Evolutionary conservation across 23 tunicate species (phyloP).

Genomic region (Ciona savignyi): DNA sequence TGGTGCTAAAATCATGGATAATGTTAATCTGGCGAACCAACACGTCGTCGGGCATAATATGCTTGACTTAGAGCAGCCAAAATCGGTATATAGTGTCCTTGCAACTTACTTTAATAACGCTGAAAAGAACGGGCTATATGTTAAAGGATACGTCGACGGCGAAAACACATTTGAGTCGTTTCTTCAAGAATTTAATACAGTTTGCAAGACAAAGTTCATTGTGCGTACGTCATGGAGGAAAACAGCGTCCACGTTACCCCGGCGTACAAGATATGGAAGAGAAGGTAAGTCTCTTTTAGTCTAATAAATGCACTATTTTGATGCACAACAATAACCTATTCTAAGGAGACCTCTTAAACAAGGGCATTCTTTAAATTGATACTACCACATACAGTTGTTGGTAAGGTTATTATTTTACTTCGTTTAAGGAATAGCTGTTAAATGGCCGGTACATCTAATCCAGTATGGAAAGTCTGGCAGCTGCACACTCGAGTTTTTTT

Average conservation of each 20-base stretch:
- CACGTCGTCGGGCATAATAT: background rate
- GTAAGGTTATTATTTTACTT: too few species aligned
- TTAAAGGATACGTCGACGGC: slow-evolving; percentile 50
- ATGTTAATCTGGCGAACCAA: background rate
- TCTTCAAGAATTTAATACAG: slow-evolving; percentile 32
- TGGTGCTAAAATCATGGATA: background rate
- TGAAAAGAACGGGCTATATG: slow-evolving; percentile 38
- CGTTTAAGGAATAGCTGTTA: too few species aligned
- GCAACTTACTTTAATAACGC: slow-evolving; percentile 54
- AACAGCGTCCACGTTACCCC: slow-evolving; percentile 30
- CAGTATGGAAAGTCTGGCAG: too few species aligned
- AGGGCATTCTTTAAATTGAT: too few species aligned
- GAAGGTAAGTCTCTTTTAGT: slow-evolving; percentile 61
- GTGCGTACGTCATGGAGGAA: slow-evolving; percentile 60
- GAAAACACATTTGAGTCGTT: slow-evolving; percentile 45
- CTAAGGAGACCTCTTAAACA: too few species aligned
- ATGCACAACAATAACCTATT: too few species aligned
- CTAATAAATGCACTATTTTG: too few species aligned
- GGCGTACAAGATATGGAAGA: slow-evolving; percentile 43
- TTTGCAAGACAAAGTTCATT: slow-evolving; percentile 56
- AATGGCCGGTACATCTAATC: too few species aligned
- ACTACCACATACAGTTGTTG: too few species aligned
- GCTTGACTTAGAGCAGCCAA: slow-evolving; percentile 10
- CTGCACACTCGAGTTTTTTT: too few species aligned
- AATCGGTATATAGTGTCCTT: slow-evolving; percentile 44